Evolutionary conservation across 2,888 invertebrate species (phyloP), one percentile per base, ranked within the genome.

Genomic region (Papilio elwesi): DNA sequence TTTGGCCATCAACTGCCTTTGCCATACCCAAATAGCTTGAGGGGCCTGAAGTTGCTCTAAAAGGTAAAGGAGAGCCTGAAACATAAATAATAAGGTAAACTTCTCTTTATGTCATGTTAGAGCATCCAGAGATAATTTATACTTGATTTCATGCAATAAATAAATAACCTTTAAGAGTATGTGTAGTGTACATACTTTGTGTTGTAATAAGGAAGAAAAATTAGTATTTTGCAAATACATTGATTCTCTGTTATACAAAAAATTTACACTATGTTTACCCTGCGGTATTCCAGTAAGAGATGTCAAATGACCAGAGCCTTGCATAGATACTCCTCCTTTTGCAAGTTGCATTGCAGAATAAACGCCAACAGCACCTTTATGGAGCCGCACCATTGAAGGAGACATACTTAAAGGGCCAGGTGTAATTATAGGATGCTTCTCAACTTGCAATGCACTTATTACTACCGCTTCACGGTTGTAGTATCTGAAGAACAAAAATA

Each of bases 401-500:
- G 96, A 96, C 83, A 96, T 96, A 16, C 96, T 95, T 78, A 95
- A 96, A 0, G 97, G 97, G 62, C 97, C 97, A n/a, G 97, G 97
- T 74, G 97, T 97, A 57, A 97, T 97, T 76, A 98, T 96, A 68
- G 98, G 98, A 93, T 98, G 96, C 90, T 98, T 98, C 90, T 98
- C 98, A 79, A 98, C 98, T 94, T 98, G 98, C 75, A 98, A 95
- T 70, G 98, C 98, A 88, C 98, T 98, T 91, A 98, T 97, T 74
- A 98, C 98, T 79, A 98, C 96, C 74, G 98, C 98, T 90, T 98
- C 97, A 78, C 98, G 96, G 89, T 97, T 97, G 94, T 98, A 97
- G 92, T 98, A 98, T 93, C 98, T 98, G 73, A 13, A 48, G 90
- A 83, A 49, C 6, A 51, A 65, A 13, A 8, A n/a, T 9, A 16